These are phyloP conservation scores for Ennomos fuscantarius DNA, from an alignment of 2,888 invertebrate species.

Conservation along the genomic window DNA sequence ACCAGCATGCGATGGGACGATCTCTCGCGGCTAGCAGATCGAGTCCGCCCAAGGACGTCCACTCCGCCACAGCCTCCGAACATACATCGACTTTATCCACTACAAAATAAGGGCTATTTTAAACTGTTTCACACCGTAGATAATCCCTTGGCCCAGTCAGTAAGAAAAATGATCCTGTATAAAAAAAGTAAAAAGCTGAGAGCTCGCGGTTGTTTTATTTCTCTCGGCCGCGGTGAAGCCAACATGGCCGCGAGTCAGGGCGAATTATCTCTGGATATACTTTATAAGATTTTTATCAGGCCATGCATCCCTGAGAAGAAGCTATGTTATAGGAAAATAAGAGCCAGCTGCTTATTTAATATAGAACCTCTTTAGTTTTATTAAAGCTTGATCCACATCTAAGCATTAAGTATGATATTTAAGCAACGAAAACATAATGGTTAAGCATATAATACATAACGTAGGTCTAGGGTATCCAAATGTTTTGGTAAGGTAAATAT, in stretches of 20 bases:
- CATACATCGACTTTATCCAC: conserved; percentile 53
- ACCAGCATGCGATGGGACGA: conserved; percentile 80
- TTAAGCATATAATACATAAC: too few relatives aligned
- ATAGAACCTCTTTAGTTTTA: not conserved
- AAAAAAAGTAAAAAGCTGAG: conserved; percentile 75
- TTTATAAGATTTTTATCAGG: conserved; percentile 64
- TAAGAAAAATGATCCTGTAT: conserved; percentile 85
- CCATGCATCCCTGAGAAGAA: conserved; percentile 39
- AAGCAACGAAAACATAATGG: too few relatives aligned
- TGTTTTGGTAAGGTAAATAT: conserved; percentile 17
- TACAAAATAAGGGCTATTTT: conserved; percentile 52
- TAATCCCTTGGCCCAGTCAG: conserved; percentile 72
- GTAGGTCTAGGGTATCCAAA: not conserved
- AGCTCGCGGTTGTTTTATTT: conserved; percentile 81
- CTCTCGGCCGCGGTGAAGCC: conserved; percentile 69
- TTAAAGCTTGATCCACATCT: not conserved
- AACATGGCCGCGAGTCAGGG: conserved; percentile 78
- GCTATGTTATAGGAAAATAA: conserved; percentile 42
- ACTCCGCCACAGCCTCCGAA: conserved; percentile 64
- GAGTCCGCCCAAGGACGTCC: conserved; percentile 85
- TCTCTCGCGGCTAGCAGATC: conserved; percentile 83
- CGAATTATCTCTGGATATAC: conserved; percentile 75
- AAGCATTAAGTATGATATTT: not conserved
- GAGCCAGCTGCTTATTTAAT: conserved; percentile 14
- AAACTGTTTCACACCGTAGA: conserved; percentile 42